Evolutionary conservation across 2,888 invertebrate genomes (phyloP).

Genomic region (Acrobasis consociella): DNA sequence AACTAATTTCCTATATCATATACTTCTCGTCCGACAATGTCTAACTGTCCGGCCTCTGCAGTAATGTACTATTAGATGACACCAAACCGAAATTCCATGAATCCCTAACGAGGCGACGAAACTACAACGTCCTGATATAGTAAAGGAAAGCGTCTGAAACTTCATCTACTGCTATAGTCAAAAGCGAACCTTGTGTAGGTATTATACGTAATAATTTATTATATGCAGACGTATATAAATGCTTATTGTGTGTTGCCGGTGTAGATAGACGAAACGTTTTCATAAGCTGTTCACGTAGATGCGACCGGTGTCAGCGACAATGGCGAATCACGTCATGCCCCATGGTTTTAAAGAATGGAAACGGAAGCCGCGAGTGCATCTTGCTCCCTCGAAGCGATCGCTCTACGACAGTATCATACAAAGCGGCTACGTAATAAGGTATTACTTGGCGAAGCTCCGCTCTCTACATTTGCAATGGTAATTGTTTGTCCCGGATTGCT

Average conservation of each 20-base stretch:
- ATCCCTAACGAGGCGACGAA: conserved; percentile 1
- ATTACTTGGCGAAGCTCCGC: conserved; percentile 20
- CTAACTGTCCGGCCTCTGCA: too few species aligned
- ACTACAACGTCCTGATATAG: neutral
- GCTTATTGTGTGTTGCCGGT: conserved; percentile 31
- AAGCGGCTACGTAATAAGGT: conserved; percentile 37
- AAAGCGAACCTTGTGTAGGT: neutral
- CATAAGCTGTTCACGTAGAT: conserved; percentile 61
- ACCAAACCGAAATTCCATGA: neutral
- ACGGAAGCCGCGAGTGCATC: conserved; percentile 61
- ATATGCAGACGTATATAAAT: conserved; percentile 24
- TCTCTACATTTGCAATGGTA: conserved; percentile 23
- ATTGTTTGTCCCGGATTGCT: conserved; percentile 19
- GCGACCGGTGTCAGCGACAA: conserved; percentile 57
- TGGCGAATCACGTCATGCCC: conserved; percentile 64
- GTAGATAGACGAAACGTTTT: conserved; percentile 38
- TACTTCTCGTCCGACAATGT: too few species aligned
- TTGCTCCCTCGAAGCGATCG: conserved; percentile 41
- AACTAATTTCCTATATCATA: too few species aligned
- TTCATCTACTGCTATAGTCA: neutral
- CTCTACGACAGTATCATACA: conserved; percentile 43
- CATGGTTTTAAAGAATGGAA: conserved; percentile 63
- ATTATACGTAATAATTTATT: neutral
- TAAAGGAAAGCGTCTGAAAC: neutral
- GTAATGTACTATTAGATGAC: too few species aligned